These are phyloP conservation scores for Elegia similella DNA, from an alignment of 2,888 invertebrate species.

Conservation along the genomic window DNA sequence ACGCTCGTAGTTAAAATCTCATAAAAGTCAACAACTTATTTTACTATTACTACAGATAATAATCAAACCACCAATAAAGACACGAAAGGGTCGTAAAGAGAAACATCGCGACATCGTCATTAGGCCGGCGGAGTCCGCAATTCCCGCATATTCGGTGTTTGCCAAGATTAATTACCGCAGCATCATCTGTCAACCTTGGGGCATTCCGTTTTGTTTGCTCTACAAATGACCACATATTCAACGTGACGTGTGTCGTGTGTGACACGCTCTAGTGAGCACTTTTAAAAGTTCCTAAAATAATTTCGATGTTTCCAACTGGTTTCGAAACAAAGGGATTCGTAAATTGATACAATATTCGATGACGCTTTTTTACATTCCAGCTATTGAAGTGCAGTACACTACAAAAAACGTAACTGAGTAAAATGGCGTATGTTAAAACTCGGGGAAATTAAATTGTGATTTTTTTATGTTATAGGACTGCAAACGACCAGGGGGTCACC, in stretches of 20 bases:
- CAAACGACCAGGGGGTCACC: no score
- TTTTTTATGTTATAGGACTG: no score
- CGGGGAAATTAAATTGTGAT: no score
- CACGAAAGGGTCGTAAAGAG: conserved; percentile 23
- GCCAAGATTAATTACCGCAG: conserved; percentile 77
- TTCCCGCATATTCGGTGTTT: conserved; percentile 76
- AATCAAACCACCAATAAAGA: conserved; percentile 4
- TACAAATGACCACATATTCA: conserved; percentile 64
- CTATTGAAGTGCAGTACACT: background rate
- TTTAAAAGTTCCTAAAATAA: conserved; percentile 8
- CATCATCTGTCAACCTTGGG: conserved; percentile 73
- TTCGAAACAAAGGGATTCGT: background rate
- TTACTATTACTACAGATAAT: background rate
- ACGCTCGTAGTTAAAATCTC: background rate
- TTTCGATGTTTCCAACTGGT: conserved; percentile 10
- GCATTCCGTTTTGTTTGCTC: conserved; percentile 68
- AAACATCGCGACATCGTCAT: conserved; percentile 46
- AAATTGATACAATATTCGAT: background rate
- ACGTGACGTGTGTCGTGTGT: conserved; percentile 22
- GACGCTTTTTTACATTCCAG: background rate
- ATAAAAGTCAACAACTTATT: background rate
- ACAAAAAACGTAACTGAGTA: no score
- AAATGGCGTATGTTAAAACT: no score
- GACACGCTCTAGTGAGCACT: conserved; percentile 3
- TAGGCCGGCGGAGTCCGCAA: conserved; percentile 57